A percentile compares a stretch with the other conserved stretches of the same genome.
Evolutionary conservation across 2,797 vertebrate genomes (phyloP).

Genomic region (Eulemur albifrons): DNA sequence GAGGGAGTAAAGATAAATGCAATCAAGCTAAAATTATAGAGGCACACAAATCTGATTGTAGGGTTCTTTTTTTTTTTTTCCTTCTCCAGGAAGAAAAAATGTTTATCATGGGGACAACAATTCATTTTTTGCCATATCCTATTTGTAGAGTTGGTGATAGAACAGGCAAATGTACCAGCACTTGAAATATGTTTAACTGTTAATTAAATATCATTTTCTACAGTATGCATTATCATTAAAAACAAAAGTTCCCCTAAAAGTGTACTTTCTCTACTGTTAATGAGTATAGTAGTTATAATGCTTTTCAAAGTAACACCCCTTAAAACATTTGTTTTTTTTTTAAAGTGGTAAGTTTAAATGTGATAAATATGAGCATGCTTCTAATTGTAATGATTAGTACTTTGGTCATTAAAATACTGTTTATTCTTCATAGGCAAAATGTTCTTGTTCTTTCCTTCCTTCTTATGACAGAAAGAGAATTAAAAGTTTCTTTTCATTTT

Average conservation of each 20-base stretch:
- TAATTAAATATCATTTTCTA: slow-evolving; percentile 74
- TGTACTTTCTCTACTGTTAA: slow-evolving; percentile 76
- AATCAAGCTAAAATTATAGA: slow-evolving; percentile 62
- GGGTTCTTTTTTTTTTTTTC: slow-evolving; percentile 57
- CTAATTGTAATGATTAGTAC: slow-evolving; percentile 73
- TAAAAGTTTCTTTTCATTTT: slow-evolving; percentile 50
- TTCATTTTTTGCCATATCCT: slow-evolving; percentile 82
- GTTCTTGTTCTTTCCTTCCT: slow-evolving; percentile 75
- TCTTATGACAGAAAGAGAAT: slow-evolving; percentile 50
- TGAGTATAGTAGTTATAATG: slow-evolving; percentile 67
- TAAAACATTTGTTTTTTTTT: slow-evolving; percentile 56
- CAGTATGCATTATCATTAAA: slow-evolving; percentile 74
- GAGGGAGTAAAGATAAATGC: slow-evolving; percentile 65
- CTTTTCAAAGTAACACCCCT: slow-evolving; percentile 62
- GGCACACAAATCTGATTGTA: slow-evolving; percentile 48
- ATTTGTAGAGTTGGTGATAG: slow-evolving; percentile 79
- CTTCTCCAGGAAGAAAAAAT: slow-evolving; percentile 81
- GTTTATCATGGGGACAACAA: slow-evolving; percentile 82
- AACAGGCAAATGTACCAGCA: slow-evolving; percentile 77
- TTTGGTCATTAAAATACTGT: slow-evolving; percentile 76
- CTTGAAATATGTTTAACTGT: slow-evolving; percentile 76
- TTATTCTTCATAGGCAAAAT: slow-evolving; percentile 78
- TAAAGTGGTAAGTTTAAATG: slow-evolving; percentile 77
- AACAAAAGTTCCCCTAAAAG: slow-evolving; percentile 69
- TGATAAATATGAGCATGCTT: slow-evolving; percentile 76